Evolutionary conservation across 1,140 invertebrate species (phyloP).

Genomic region (Bombus ignitus): DNA sequence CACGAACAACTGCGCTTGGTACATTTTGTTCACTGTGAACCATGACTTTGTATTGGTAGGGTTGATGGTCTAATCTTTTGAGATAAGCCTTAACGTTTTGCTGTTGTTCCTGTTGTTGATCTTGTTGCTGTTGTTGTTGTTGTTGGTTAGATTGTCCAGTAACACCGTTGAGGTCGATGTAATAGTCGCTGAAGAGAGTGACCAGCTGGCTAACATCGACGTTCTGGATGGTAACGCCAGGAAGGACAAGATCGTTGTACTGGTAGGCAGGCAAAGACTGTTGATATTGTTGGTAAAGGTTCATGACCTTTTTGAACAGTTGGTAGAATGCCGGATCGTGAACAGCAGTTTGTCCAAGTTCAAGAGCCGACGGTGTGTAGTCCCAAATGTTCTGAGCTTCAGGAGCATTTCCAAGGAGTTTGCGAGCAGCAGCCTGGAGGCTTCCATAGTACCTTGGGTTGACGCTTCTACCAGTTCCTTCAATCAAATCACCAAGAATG

Average conservation of each 20-base stretch:
- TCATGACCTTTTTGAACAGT: conserved; percentile 80
- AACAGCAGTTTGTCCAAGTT: conserved; percentile 79
- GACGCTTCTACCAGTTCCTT: conserved; percentile 79
- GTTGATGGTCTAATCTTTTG: conserved; percentile 86
- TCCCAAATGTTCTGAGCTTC: conserved; percentile 75
- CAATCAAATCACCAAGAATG: conserved; percentile 82
- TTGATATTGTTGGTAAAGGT: conserved; percentile 83
- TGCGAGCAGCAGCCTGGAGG: conserved; percentile 83
- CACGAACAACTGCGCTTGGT: conserved; percentile 80
- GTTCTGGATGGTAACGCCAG: conserved; percentile 86
- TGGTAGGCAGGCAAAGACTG: conserved; percentile 85
- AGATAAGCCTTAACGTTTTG: conserved; percentile 76
- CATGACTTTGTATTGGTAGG: conserved; percentile 84
- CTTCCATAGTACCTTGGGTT: conserved; percentile 84
- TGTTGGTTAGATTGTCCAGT: not conserved
- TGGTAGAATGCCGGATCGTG: conserved; percentile 84
- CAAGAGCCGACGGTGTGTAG: conserved; percentile 81
- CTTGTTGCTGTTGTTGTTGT: conserved; percentile 56
- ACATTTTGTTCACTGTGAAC: conserved; percentile 81
- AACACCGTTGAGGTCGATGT: conserved; percentile 82
- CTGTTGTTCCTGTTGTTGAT: conserved; percentile 56
- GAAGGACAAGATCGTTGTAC: conserved; percentile 85
- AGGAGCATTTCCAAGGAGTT: conserved; percentile 83
- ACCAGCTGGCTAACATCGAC: conserved; percentile 85
- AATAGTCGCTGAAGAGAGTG: conserved; percentile 85